Conservation (phyloP, 2,797 vertebrate species). For the Chiloscyllium punctatum region DNA sequence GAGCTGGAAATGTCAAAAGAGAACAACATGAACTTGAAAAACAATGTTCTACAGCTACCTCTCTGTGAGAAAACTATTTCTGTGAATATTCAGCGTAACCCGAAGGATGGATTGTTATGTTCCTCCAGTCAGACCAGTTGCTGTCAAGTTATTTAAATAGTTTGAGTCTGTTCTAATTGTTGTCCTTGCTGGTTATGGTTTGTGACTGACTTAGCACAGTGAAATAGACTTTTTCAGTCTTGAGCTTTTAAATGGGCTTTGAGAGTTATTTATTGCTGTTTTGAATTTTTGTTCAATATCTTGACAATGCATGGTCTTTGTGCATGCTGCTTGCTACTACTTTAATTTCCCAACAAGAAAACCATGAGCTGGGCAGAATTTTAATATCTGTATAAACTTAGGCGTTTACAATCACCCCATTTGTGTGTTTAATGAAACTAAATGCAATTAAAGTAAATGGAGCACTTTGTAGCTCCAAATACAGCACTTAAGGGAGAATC, state of each 20-base stretch:
- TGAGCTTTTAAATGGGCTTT: conserved; percentile 55
- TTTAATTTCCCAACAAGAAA: conserved; percentile 44
- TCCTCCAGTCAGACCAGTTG: conserved; percentile 82
- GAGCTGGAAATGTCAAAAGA: conserved; percentile 71
- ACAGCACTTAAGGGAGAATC: conserved; percentile 62
- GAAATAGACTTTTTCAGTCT: conserved; percentile 54
- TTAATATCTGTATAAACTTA: conserved; percentile 56
- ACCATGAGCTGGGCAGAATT: conserved; percentile 57
- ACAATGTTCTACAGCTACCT: conserved; percentile 90
- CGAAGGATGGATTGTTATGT: conserved; percentile 84
- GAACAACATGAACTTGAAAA: conserved; percentile 78
- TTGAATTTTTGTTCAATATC: conserved; percentile 53
- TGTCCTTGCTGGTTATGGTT: conserved; percentile 53
- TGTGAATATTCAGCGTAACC: conserved; percentile 87
- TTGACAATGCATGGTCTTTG: conserved; percentile 65
- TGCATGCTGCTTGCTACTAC: conserved; percentile 67
- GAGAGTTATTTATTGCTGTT: conserved; percentile 62
- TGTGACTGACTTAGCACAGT: conserved; percentile 52
- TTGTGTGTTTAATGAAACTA: conserved; percentile 49
- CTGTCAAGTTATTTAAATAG: conserved; percentile 78
- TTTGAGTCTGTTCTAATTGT: conserved; percentile 53
- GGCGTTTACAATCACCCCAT: conserved; percentile 39
- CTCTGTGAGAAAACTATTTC: conserved; percentile 98
- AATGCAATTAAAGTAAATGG: conserved; percentile 50
- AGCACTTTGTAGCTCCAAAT: conserved; percentile 64